Evolutionary conservation across 2,113 vertebrate genomes (phyloP).

Genomic region (Lanius collurio): DNA sequence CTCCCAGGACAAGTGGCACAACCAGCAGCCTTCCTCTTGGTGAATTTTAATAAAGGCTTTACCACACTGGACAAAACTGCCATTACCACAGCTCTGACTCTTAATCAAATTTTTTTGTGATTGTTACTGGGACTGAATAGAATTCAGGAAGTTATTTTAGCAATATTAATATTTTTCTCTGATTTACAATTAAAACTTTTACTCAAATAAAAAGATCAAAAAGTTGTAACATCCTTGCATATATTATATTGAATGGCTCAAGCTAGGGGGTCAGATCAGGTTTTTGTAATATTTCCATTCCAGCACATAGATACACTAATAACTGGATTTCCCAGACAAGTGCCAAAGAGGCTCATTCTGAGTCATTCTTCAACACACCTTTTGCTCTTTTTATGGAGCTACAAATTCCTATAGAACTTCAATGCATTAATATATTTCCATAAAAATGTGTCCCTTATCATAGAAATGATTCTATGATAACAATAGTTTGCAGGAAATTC

Average conservation of each 20-base stretch:
- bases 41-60: conserved; percentile 16
- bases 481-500: not conserved
- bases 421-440: not conserved
- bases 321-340: not conserved
- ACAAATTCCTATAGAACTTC: not conserved
- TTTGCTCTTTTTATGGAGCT: not conserved
- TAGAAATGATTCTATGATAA: not conserved
- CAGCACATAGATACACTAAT: not conserved
- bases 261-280: not conserved
- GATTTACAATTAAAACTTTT: not conserved
- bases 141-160: not conserved
- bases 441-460: not conserved
- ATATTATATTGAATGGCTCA: not conserved
- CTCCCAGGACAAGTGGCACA: not conserved
- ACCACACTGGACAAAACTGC: not conserved
- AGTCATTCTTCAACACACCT: not conserved
- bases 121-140: not conserved
- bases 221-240: not conserved
- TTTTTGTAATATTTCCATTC: not conserved
- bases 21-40: not conserved
- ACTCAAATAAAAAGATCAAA: not conserved
- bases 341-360: not conserved
- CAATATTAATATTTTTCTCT: not conserved
- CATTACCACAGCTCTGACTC: not conserved
- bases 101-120: conserved; percentile 4